phyloP scores from a whole-genome alignment of 2,113 vertebrate species.

The Antechinus stuartii region DNA sequence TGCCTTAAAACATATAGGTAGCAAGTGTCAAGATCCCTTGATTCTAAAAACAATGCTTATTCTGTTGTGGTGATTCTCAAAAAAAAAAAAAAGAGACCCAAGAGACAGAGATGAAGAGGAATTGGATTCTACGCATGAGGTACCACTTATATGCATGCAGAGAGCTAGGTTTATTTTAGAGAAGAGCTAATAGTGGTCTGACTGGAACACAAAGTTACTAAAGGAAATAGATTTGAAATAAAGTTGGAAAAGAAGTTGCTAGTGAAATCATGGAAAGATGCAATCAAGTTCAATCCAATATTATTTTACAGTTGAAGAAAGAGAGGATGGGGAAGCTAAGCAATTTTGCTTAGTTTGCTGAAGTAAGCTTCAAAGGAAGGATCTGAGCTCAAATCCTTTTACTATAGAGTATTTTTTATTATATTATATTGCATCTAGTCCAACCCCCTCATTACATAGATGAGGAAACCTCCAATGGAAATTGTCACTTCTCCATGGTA shows the following conservation, averaged over 20 bases:
- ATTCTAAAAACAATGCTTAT: not conserved
- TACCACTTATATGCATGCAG: not conserved
- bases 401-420: not conserved
- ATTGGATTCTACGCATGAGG: not conserved
- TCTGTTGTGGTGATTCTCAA: not conserved
- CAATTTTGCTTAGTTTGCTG: not conserved
- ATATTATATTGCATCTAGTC: not conserved
- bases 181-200: not conserved
- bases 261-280: not conserved
- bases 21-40: not conserved
- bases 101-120: not conserved
- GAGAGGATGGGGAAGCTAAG: not conserved
- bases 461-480: not conserved
- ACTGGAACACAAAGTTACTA: not conserved
- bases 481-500: not conserved
- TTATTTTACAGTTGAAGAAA: not conserved
- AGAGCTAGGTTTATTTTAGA: not conserved
- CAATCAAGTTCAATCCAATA: not conserved
- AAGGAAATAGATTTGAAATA: not conserved
- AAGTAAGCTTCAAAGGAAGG: not conserved
- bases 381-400: not conserved
- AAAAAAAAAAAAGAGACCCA: not conserved
- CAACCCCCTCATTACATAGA: not conserved
- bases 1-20: not conserved
- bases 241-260: not conserved